These are phyloP conservation scores for Malurus splendens DNA, from an alignment of 2,797 vertebrate species.

Conservation along the genomic window DNA sequence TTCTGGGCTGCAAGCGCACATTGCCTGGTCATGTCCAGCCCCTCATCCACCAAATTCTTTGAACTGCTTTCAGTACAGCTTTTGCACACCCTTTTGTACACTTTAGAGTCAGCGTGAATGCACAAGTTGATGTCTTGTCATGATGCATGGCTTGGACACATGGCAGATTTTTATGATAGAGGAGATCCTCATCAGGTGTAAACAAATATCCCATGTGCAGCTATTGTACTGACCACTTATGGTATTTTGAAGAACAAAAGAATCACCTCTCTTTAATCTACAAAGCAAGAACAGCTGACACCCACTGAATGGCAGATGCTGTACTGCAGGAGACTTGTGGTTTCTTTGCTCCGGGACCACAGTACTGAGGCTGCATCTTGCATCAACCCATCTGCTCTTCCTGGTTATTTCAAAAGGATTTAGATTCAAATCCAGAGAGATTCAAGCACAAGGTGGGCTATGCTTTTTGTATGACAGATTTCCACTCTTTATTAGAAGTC, in stretches of 20 bases:
- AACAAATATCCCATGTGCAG: not conserved
- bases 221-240: not conserved
- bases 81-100: not conserved
- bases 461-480: not conserved
- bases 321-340: fast-evolving
- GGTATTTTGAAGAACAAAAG: not conserved
- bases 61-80: not conserved
- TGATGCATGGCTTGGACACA: not conserved
- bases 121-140: not conserved
- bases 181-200: not conserved
- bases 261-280: not conserved
- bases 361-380: not conserved
- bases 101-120: fast-evolving
- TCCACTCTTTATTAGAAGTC: not conserved
- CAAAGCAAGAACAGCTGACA: not conserved
- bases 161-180: not conserved
- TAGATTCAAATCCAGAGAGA: not conserved
- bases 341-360: not conserved
- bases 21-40: not conserved
- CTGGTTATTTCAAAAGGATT: not conserved
- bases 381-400: not conserved
- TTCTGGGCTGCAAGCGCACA: not conserved
- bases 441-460: not conserved
- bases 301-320: not conserved
- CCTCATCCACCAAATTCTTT: not conserved